These are phyloP conservation scores for Drosophila birchii DNA, from an alignment of 2,888 invertebrate species.

Conservation along the genomic window DNA sequence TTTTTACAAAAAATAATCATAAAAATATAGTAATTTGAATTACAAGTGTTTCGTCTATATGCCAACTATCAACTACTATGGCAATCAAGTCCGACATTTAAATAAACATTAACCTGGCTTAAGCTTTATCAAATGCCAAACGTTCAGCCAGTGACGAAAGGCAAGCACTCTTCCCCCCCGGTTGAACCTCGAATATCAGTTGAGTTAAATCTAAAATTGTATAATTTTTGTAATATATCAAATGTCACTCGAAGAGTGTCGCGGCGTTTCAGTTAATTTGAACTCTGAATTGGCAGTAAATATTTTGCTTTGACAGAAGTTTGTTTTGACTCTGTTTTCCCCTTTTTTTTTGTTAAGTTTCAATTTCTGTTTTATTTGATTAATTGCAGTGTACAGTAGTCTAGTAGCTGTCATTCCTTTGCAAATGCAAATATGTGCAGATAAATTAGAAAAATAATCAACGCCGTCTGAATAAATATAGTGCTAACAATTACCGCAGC, in stretches of 20 bases:
- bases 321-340: neutral
- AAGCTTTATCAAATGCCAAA: slow-evolving; percentile 2
- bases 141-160: neutral
- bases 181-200: neutral
- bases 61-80: neutral
- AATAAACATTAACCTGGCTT: slow-evolving; percentile 11
- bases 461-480: slow-evolving; percentile 62
- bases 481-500: slow-evolving; percentile 60
- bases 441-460: slow-evolving; percentile 58
- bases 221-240: neutral
- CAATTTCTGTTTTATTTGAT: slow-evolving; percentile 30
- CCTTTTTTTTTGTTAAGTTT: slow-evolving; percentile 6
- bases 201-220: neutral
- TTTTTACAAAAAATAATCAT: neutral
- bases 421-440: slow-evolving; percentile 56
- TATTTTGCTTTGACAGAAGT: neutral
- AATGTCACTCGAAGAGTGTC: slow-evolving; percentile 16
- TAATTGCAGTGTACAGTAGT: slow-evolving; percentile 39
- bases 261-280: slow-evolving; percentile 22
- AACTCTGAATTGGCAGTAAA: slow-evolving; percentile 18
- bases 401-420: slow-evolving; percentile 29
- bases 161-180: no score
- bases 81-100: slow-evolving; percentile 11
- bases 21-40: neutral
- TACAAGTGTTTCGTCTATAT: slow-evolving; percentile 1